A percentile compares a stretch with the other conserved stretches of the same genome.
Evolutionary conservation across 2,113 vertebrate genomes (phyloP).

Genomic region (Anoplopoma fimbria): DNA sequence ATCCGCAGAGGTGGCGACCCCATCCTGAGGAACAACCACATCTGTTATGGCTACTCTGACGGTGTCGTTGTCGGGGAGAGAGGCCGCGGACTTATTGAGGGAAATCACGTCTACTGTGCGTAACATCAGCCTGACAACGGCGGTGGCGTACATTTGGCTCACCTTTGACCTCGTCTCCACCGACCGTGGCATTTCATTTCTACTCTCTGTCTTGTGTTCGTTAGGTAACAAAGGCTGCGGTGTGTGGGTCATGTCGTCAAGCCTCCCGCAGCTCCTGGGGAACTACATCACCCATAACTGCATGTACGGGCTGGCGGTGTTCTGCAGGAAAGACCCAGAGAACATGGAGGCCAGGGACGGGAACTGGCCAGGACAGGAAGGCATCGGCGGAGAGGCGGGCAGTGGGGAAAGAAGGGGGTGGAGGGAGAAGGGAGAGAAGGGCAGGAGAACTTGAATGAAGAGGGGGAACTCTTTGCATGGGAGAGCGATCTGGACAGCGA

Average conservation of each 20-base stretch:
- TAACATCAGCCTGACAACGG: constrained; percentile 8
- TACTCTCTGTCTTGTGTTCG: constrained; percentile 21
- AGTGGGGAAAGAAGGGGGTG: constrained; percentile 75
- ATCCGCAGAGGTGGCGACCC: constrained; percentile 91
- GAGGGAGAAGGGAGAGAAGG: constrained; percentile 80
- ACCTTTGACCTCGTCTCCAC: not conserved
- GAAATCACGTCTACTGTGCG: constrained; percentile 92
- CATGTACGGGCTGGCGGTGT: constrained; percentile 90
- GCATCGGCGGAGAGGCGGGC: constrained; percentile 64
- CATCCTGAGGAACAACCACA: constrained; percentile 90
- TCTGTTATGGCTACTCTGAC: constrained; percentile 91
- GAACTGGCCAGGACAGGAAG: constrained; percentile 82
- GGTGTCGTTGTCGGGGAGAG: constrained; percentile 91
- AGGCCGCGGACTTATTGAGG: constrained; percentile 91
- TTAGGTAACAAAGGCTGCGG: constrained; percentile 92
- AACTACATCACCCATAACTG: constrained; percentile 91
- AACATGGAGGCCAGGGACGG: constrained; percentile 76
- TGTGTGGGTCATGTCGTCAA: constrained; percentile 92
- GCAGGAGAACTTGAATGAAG: constrained; percentile 90
- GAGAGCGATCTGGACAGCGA: constrained; percentile 90
- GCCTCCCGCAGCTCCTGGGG: constrained; percentile 89
- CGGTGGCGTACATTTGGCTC: not conserved
- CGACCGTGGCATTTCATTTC: not conserved
- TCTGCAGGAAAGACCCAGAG: constrained; percentile 88
- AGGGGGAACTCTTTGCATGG: constrained; percentile 87